Evolutionary conservation across 2,888 invertebrate species (phyloP).

Genomic region (Antitype chi): DNA sequence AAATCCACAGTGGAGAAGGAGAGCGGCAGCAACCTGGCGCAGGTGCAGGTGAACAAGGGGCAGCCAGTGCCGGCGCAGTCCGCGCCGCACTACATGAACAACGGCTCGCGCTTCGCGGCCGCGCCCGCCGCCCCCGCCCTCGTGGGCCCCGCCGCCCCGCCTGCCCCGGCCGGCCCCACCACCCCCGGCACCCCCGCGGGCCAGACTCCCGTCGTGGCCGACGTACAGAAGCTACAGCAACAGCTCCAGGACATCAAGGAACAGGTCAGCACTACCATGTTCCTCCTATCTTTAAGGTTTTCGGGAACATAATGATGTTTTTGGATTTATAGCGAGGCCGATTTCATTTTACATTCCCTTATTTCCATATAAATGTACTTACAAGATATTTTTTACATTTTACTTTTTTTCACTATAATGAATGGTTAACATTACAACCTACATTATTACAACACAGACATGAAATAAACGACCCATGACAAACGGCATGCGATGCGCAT

Average conservation of each 20-base stretch:
- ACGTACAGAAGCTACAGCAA: constrained; percentile 93
- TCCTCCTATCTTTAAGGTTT: not conserved
- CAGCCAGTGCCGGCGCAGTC: constrained; percentile 85
- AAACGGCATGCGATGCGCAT: not conserved
- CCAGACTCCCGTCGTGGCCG: constrained; percentile 82
- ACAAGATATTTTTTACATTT: not conserved
- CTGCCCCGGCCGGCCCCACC: constrained; percentile 20
- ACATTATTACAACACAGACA: not conserved
- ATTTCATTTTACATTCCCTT: not conserved
- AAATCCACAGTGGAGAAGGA: constrained; percentile 79
- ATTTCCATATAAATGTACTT: not conserved
- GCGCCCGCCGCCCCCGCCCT: constrained; percentile 77
- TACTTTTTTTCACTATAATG: not conserved
- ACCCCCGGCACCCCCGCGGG: constrained; percentile 67
- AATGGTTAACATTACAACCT: not conserved
- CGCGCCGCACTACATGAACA: constrained; percentile 88
- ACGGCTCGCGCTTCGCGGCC: constrained; percentile 79
- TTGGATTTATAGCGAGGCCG: not conserved
- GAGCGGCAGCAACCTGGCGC: constrained; percentile 84
- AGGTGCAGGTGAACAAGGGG: constrained; percentile 87
- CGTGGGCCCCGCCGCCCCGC: constrained; percentile 35
- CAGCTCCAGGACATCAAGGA: constrained; percentile 99
- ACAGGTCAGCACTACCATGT: constrained; percentile 91
- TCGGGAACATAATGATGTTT: not conserved
- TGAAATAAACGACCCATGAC: not conserved